These are phyloP conservation scores for Bombus haemorrhoidalis DNA, from an alignment of 1,140 invertebrate genomes.

Conservation along the genomic window DNA sequence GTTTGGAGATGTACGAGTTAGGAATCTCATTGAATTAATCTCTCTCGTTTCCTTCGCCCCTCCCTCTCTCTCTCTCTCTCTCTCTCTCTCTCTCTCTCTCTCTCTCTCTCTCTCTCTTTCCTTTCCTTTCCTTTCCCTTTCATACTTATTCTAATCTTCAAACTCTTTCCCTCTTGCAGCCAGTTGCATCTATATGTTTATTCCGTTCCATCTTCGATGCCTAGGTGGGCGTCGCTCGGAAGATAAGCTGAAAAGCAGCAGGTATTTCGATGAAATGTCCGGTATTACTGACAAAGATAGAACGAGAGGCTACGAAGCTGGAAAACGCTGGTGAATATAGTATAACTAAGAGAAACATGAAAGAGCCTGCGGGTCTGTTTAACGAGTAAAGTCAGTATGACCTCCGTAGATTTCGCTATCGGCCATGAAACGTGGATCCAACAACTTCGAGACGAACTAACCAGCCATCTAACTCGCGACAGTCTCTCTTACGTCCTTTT, in stretches of 20 bases:
- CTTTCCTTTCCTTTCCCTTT: not conserved
- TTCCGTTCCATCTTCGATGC: not conserved
- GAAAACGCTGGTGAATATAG: conserved; percentile 54
- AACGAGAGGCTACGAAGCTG: conserved; percentile 1
- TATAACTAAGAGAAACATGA: conserved; percentile 52
- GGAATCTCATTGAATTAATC: conserved; percentile 54
- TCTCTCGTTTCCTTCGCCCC: not conserved
- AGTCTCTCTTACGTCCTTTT: conserved; percentile 60
- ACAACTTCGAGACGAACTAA: conserved; percentile 72
- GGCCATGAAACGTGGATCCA: conserved; percentile 54
- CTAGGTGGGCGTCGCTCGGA: conserved; percentile 25
- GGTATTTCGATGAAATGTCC: not conserved
- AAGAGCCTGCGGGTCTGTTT: conserved; percentile 71
- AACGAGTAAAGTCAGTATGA: conserved; percentile 71
- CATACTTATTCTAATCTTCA: not conserved
- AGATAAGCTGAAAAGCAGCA: conserved; percentile 17
- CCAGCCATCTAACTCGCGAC: conserved; percentile 72
- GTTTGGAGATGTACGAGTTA: conserved; percentile 43
- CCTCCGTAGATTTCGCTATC: conserved; percentile 56
- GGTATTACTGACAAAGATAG: not conserved
- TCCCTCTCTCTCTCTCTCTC: not conserved
- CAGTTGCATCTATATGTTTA: not conserved
- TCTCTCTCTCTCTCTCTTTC: accelerated
- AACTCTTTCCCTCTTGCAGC: too few species aligned
- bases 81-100: not conserved